A percentile compares a stretch with the other conserved stretches of the same genome.
phyloP scores from a whole-genome alignment of 2,797 vertebrate genomes.

The Xiphorhynchus erythropygius region DNA sequence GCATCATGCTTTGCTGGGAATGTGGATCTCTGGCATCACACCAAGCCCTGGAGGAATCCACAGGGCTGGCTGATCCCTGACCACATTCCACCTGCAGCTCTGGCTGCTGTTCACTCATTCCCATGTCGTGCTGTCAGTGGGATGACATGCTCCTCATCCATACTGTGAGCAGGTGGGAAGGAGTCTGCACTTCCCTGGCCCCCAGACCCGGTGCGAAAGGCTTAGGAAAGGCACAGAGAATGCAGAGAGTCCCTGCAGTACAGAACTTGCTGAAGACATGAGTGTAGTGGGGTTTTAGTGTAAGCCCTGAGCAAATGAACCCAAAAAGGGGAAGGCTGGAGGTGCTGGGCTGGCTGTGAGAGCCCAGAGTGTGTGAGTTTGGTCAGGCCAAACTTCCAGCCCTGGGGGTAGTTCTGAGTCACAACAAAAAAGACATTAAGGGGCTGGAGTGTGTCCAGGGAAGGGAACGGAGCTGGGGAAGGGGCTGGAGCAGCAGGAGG shows the following conservation, averaged over 20 bases:
- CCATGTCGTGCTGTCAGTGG: background rate
- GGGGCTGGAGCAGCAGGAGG: background rate
- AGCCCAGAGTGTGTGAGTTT: background rate
- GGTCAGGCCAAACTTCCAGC: background rate
- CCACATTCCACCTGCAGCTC: background rate
- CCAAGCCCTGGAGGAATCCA: background rate
- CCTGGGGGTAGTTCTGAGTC: background rate
- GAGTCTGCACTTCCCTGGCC: background rate
- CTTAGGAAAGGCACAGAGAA: background rate
- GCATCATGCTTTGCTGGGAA: background rate
- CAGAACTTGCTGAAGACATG: background rate
- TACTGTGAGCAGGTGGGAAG: background rate
- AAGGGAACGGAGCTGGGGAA: background rate
- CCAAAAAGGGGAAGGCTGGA: fast-evolving
- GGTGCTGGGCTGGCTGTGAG: background rate
- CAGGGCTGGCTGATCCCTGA: background rate
- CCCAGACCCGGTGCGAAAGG: background rate
- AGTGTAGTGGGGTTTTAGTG: background rate
- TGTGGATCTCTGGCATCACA: background rate
- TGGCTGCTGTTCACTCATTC: background rate
- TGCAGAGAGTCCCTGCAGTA: background rate
- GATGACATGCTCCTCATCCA: fast-evolving
- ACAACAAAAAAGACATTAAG: background rate
- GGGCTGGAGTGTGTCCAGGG: background rate
- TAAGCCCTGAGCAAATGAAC: background rate